Percentiles rank a stretch among this genome's conserved stretches.
phyloP scores from a whole-genome alignment of 1,140 invertebrate species.

The Neotoxoptera formosana region DNA sequence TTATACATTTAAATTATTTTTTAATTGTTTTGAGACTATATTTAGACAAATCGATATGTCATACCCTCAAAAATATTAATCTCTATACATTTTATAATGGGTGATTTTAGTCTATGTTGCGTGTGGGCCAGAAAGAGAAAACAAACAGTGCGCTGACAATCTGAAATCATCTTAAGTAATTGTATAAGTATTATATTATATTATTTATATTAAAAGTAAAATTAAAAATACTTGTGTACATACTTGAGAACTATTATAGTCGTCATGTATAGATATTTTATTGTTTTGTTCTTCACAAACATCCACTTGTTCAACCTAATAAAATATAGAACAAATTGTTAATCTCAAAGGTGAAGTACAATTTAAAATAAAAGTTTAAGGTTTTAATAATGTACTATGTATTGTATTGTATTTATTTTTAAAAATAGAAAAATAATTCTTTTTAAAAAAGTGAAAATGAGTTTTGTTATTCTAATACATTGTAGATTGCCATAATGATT shows the following conservation, averaged over 20 bases:
- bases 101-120: too few species aligned
- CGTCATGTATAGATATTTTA: slow-evolving; percentile 43
- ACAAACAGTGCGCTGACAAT: too few species aligned
- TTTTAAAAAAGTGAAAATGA: neutral
- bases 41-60: too few species aligned
- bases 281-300: slow-evolving; percentile 39
- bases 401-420: neutral
- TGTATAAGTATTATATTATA: neutral
- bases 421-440: neutral
- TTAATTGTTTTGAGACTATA: too few species aligned
- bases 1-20: too few species aligned
- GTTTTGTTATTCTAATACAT: neutral
- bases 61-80: too few species aligned
- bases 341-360: neutral
- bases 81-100: too few species aligned
- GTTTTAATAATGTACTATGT: neutral
- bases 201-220: neutral
- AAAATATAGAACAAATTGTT: neutral
- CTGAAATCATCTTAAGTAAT: too few species aligned
- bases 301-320: slow-evolving; percentile 48
- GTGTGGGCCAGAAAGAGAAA: too few species aligned
- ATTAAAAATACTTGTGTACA: neutral
- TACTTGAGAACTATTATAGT: slow-evolving; percentile 25
- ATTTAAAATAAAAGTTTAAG: neutral
- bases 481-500: neutral